Evolutionary conservation across 2,797 vertebrate species (phyloP).

Genomic region (Masticophis lateralis): DNA sequence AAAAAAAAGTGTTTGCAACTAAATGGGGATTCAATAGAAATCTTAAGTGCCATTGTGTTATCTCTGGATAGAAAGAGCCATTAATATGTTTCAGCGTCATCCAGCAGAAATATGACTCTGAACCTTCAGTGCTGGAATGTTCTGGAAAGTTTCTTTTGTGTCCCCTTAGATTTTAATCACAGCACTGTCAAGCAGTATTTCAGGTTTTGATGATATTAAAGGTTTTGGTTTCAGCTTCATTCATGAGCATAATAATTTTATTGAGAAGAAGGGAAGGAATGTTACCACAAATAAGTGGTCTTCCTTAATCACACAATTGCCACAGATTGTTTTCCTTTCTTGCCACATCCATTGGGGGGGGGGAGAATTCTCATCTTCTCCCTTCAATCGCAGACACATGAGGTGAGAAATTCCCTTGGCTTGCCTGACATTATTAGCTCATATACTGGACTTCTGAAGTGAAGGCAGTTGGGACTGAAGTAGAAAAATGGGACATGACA

Average conservation of each 20-base stretch:
- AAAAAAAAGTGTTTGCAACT: conserved; percentile 51
- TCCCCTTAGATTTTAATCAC: conserved; percentile 55
- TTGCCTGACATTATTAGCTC: background rate
- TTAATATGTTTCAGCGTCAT: conserved; percentile 60
- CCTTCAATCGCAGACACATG: background rate
- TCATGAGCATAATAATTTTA: conserved; percentile 15
- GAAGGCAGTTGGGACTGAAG: background rate
- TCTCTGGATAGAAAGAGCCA: conserved; percentile 51
- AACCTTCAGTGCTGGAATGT: conserved; percentile 42
- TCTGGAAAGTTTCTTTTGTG: conserved; percentile 51
- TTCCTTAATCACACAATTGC: conserved; percentile 13
- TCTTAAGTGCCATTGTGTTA: conserved; percentile 42
- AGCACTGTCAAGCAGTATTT: conserved; percentile 41
- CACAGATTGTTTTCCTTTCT: conserved; percentile 28
- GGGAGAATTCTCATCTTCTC: conserved; percentile 16
- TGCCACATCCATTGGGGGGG: background rate
- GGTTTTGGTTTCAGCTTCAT: conserved; percentile 61
- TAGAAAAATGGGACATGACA: background rate
- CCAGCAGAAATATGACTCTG: conserved; percentile 60
- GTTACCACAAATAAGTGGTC: conserved; percentile 36
- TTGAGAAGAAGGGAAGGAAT: conserved; percentile 26
- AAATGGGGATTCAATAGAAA: conserved; percentile 49
- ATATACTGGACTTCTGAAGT: background rate
- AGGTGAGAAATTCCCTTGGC: background rate
- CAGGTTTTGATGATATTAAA: conserved; percentile 12